Conservation (phyloP, 2,888 invertebrate species). For the Cantharis lateralis region DNA sequence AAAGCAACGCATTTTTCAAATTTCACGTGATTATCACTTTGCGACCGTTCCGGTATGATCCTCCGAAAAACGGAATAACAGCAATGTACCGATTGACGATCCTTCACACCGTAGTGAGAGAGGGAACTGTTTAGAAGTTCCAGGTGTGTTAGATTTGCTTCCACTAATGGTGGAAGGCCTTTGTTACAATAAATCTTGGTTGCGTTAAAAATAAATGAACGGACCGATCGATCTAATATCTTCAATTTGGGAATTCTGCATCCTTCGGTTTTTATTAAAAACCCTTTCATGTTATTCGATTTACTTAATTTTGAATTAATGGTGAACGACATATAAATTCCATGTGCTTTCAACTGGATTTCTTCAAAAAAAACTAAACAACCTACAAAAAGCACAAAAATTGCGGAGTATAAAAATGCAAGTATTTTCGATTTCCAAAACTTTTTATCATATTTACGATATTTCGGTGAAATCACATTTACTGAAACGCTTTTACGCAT, state of each 20-base stretch:
- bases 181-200: conserved; percentile 59
- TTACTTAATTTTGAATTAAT: background rate
- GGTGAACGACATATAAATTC: background rate
- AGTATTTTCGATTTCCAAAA: background rate
- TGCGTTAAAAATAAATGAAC: conserved; percentile 60
- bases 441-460: background rate
- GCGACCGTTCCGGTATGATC: conserved; percentile 57
- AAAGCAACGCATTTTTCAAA: conserved; percentile 60
- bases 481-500: background rate
- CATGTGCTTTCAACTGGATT: background rate
- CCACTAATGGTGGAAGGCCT: conserved; percentile 59
- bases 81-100: conserved; percentile 59
- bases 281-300: conserved; percentile 32
- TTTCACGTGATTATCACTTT: conserved; percentile 58
- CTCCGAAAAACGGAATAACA: conserved; percentile 67
- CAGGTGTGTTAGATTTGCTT: conserved; percentile 64
- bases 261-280: conserved; percentile 63
- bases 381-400: background rate
- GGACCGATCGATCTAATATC: conserved; percentile 63
- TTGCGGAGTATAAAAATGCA: background rate
- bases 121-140: conserved; percentile 60
- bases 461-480: background rate
- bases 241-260: conserved; percentile 70
- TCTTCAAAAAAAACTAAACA: background rate
- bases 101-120: conserved; percentile 58